Base-by-base conservation (phyloP, 2,888 invertebrate genomes). In the Diaperis boleti region DNA sequence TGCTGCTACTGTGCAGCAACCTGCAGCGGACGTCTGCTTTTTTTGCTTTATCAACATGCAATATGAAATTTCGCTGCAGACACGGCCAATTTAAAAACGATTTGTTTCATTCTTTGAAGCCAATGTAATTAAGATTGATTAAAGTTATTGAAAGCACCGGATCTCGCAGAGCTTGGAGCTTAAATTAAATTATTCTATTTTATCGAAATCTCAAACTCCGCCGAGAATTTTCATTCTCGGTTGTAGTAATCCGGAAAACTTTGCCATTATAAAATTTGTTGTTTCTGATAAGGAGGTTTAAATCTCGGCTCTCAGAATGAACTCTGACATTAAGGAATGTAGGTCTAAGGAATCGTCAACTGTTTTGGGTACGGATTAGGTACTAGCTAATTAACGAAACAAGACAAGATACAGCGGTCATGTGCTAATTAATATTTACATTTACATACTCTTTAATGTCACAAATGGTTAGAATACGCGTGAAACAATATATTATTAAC, bases 1-100 rank as follows among this genome's bases (percentile, higher is more conserved):
- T 33, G 37, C 49, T 14, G 37, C 41, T 42, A 42, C 41, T 18
- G 41, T 42, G 41, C 41, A 42, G 39, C 37, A 37, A 50, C 50
- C 50, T 50, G 50, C 35, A 50, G 13, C 37, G 37, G 50, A 50
- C 50, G 50, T 50, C 50, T 50, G 50, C 50, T 50, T 20, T 52
- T 52, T 37, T 52, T 39, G 20, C 26, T 52, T 52, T 50, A 50
- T 50, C 50, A 10, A 13, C 29, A 45, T 8, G 13, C 33, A 37
- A 50, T 50, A 37, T 11, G 39, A 52, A 52, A 52, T 22, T 52
- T 52, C 39, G 39, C 52, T 26, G 2, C 11, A 45, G 29, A 11
- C 26, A 10, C 26, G 7, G 45, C 26, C 45, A 42, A 42, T 45
- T 26, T 29, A 45, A 45, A 26, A 45, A 15, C 11, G 26, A 45